phyloP scores from a whole-genome alignment of 2,888 invertebrate species.

The Minunthozetes semirufus region DNA sequence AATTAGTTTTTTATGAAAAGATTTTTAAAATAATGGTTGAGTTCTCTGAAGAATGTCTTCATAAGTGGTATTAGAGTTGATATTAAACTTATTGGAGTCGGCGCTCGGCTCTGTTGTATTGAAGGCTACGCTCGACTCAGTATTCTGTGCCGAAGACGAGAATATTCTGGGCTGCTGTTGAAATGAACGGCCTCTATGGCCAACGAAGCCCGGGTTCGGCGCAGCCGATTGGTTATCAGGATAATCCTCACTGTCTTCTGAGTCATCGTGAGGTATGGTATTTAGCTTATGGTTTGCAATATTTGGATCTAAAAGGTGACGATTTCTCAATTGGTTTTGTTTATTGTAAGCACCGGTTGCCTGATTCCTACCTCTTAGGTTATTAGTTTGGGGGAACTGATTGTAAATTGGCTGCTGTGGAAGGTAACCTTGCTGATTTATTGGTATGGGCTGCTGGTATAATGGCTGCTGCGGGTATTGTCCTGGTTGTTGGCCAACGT shows the following conservation, averaged over 20 bases:
- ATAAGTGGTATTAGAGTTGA: not conserved
- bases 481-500: not conserved
- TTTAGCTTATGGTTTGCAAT: constrained; percentile 12
- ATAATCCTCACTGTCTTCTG: not conserved
- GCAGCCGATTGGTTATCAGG: not conserved
- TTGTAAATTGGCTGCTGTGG: not conserved
- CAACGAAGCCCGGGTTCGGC: not conserved
- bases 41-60: too few relatives aligned
- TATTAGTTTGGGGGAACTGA: too few relatives aligned
- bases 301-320: not conserved
- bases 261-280: not conserved
- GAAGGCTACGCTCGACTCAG: not conserved
- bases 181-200: not conserved
- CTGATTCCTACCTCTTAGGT: too few relatives aligned
- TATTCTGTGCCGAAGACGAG: not conserved
- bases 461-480: not conserved
- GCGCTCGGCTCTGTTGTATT: not conserved
- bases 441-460: not conserved
- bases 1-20: too few relatives aligned
- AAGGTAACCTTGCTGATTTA: not conserved
- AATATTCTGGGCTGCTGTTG: constrained; percentile 18
- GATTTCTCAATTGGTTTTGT: not conserved
- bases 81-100: not conserved
- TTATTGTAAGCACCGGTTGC: too few relatives aligned
- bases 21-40: too few relatives aligned